phyloP scores from a whole-genome alignment of 2,888 invertebrate species.

The Bruchidius siliquastri region DNA sequence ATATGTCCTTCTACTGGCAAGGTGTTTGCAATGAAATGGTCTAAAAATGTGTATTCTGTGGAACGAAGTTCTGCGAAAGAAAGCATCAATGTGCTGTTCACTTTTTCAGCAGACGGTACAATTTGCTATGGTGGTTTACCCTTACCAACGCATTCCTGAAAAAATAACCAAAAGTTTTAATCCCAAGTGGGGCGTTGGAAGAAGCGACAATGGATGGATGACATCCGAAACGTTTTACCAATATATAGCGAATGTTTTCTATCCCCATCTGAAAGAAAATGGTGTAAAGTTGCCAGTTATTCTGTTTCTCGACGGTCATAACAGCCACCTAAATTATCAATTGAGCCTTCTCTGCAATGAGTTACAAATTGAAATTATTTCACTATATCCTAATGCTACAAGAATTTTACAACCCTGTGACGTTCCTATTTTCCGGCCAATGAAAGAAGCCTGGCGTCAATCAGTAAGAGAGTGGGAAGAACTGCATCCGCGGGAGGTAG shows the following conservation, averaged over 20 bases:
- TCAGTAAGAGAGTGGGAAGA: background rate
- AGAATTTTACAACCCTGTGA: constrained; percentile 14
- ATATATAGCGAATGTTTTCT: constrained; percentile 26
- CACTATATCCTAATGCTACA: background rate
- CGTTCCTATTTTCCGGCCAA: background rate
- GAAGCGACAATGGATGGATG: constrained; percentile 36
- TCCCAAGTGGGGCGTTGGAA: constrained; percentile 28
- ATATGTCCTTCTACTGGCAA: background rate
- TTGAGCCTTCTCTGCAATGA: background rate
- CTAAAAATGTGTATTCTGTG: constrained; percentile 29
- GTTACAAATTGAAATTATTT: constrained; percentile 4
- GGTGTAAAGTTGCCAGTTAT: constrained; percentile 26
- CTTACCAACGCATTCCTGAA: constrained; percentile 27
- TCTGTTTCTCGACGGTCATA: background rate
- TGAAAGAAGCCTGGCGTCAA: background rate
- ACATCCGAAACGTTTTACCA: background rate
- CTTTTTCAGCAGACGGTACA: constrained; percentile 26
- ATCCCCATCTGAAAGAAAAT: constrained; percentile 23
- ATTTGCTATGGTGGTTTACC: constrained; percentile 19
- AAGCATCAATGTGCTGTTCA: constrained; percentile 28
- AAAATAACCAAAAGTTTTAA: constrained; percentile 16
- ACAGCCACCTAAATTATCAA: background rate
- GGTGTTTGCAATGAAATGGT: background rate
- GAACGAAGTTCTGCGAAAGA: constrained; percentile 24
- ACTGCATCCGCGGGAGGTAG: background rate